Conservation (phyloP, 2,113 vertebrate genomes). For the Cynopterus brachyotis region DNA sequence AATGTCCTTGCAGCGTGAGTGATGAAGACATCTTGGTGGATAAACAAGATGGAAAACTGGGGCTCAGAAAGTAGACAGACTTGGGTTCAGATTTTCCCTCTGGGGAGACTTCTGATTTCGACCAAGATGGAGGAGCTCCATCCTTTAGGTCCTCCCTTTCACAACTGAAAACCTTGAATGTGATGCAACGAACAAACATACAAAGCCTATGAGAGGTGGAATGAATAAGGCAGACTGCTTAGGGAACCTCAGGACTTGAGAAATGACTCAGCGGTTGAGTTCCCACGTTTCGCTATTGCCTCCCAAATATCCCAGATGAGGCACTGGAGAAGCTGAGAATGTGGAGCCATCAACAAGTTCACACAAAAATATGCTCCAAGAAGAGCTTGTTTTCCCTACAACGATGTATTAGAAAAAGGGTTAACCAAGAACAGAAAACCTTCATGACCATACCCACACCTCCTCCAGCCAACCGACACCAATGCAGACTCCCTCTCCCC, state of each 20-base stretch:
- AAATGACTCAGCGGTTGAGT: too few species aligned
- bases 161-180: rapidly evolving
- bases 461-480: neutral
- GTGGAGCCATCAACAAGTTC: neutral
- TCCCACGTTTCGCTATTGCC: neutral
- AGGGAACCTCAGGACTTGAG: rapidly evolving
- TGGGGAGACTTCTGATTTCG: neutral
- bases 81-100: neutral
- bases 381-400: neutral
- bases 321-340: neutral
- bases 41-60: neutral
- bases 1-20: neutral
- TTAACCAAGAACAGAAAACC: neutral
- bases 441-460: neutral
- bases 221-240: rapidly evolving
- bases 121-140: too few species aligned
- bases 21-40: rapidly evolving
- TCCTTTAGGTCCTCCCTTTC: neutral
- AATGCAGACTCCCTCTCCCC: too few species aligned
- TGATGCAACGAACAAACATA: rapidly evolving
- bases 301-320: neutral
- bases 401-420: neutral
- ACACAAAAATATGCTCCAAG: neutral
- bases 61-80: too few species aligned
- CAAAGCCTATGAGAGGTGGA: neutral